A percentile compares a stretch with the other conserved stretches of the same genome.
Conservation (phyloP, 2,888 invertebrate species). For the Lamellibrachia columna region DNA sequence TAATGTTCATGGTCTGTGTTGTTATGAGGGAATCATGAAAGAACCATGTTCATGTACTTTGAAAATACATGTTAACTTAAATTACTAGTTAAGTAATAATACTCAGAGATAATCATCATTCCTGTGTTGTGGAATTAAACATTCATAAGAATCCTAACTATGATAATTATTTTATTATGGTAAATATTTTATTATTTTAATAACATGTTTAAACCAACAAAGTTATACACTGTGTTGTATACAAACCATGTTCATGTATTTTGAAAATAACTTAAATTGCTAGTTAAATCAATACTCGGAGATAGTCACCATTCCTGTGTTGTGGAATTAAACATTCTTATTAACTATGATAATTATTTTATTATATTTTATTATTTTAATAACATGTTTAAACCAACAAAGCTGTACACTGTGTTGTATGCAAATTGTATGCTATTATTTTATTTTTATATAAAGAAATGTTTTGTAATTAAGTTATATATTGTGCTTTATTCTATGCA, state of each 20-base stretch:
- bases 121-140: neutral
- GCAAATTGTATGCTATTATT: neutral
- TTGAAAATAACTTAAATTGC: neutral
- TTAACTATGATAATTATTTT: neutral
- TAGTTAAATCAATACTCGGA: neutral
- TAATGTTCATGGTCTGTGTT: neutral
- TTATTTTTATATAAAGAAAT: neutral
- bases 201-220: neutral
- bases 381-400: neutral
- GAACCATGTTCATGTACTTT: neutral
- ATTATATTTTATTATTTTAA: neutral
- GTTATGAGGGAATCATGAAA: neutral
- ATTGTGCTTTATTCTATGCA: neutral
- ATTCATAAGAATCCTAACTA: neutral
- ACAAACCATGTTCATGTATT: neutral
- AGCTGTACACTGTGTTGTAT: neutral
- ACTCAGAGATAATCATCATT: neutral
- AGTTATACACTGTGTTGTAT: neutral
- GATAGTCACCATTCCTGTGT: neutral
- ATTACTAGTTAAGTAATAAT: neutral
- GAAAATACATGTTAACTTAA: too few species aligned
- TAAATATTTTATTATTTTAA: neutral
- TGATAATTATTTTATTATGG: neutral
- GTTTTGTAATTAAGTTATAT: neutral
- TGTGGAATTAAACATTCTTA: neutral